Base-by-base conservation (phyloP, 2,113 vertebrate species). In the Gila orcuttii region DNA sequence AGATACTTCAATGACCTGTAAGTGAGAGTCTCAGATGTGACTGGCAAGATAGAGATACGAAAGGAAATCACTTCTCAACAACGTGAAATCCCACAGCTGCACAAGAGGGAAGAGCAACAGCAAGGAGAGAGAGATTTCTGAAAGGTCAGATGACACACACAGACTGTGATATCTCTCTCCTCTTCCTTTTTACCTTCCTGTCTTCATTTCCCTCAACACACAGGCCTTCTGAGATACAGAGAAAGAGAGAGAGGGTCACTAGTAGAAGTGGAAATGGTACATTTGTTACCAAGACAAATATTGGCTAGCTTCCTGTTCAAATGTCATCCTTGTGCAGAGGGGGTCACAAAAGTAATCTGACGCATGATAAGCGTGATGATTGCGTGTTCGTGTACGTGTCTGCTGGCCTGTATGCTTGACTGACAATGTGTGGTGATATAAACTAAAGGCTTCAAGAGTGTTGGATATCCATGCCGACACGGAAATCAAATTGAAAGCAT, bases 301-400 rank as follows among this genome's bases (percentile, higher is more conserved):
- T 90, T 85, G 71, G 78, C 89, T 86, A 90, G 88, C 87, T 89
- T 87, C 90, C 91, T 92, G 76, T 60, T 87, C 87, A 90, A 93
- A 89, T 91, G 91, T 92, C 93, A 94, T 91, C 86, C 80, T 83
- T 57, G 85, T 85, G 89, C 90, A 83, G 89, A 82, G 2, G 89
- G 87, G 92, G 42, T 91, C 90, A 91, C 93, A 90, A 88, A 86
- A 87, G 88, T 87, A 90, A 91, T 90, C 90, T 91, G 89, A 92
- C 91, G 91, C 85, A 86, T 57, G 79, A 88, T 83, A 68, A 66
- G 90, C 85, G 79, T 57, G 71, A 85, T 71, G 45, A 80, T 19
- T 45, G 15, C 42, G n/a, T 28, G 23, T 47, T 64, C 8, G 4
- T 28, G 52, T 78, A 69, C 5, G 71, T 77, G n/a, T 45, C 79